Base-by-base conservation (phyloP, 2,888 invertebrate genomes). In the Saturnia pavonia region DNA sequence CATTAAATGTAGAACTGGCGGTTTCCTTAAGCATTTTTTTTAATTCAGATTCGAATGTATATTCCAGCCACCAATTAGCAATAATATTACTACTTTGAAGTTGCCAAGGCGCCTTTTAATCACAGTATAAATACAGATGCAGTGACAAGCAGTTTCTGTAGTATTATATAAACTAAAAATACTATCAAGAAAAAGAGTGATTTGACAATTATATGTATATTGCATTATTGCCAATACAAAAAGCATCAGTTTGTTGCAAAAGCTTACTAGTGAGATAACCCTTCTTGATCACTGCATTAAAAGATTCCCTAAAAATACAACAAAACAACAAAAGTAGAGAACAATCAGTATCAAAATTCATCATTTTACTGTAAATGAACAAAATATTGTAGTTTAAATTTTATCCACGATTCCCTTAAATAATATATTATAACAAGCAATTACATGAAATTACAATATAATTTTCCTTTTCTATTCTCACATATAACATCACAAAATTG, bases 81-180 rank as follows among this genome's bases (percentile, higher is more conserved):
- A 75, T 82, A 86, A 87, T 87, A 89, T 87, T 82, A 87, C 87
- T 85, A 85, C 74, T 81, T 77, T 82, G 82, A 83, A 86, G 85
- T 87, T 86, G 86, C 89, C 87, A 91, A 90, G 87, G 88, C 88
- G 86, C 89, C 81, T 78, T 81, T 81, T 78, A 83, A 91, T 92
- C 91, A 91, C 91, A 91, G 90, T 87, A 87, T 80, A 86, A 88
- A 82, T 80, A 78, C 79, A 82, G 78, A 84, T 78, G 82, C 71
- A 77, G 75, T 77, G 79, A 78, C 78, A 80, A 77, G 72, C 75
- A 72, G 72, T 70, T 72, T 73, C 67, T 70, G 27, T 11, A 60
- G 27, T 27, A 60, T 0, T 27, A 14, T 27, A 60, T 60, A 60
- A 54, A 60, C 12, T 60, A 27, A 60, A 43, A 43, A 66, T 19